Conservation (phyloP, 2,888 invertebrate species). For the Hermaeophaga mercurialis region DNA sequence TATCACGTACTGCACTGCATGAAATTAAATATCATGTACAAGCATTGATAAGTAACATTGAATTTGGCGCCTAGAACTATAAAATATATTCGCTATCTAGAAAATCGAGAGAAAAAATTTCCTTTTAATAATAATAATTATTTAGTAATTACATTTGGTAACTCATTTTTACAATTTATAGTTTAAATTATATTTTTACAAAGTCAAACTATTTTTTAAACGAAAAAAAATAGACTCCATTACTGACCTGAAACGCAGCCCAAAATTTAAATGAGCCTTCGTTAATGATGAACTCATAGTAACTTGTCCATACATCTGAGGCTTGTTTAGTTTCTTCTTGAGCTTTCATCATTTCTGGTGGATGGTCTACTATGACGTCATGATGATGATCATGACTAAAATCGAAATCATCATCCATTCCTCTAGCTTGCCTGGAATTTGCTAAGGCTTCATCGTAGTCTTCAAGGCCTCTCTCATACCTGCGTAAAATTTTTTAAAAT, state of each 20-base stretch:
- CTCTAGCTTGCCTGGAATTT: constrained; percentile 49
- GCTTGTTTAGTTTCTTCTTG: constrained; percentile 62
- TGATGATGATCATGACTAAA: constrained; percentile 60
- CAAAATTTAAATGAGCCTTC: constrained; percentile 89
- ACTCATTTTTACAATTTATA: too few species aligned
- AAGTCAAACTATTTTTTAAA: too few species aligned
- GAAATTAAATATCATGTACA: too few species aligned
- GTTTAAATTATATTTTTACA: too few species aligned
- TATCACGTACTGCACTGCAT: too few species aligned
- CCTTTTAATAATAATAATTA: too few species aligned
- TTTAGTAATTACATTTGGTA: too few species aligned
- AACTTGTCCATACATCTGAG: constrained; percentile 77
- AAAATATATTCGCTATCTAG: too few species aligned
- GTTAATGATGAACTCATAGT: constrained; percentile 86
- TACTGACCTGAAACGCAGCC: constrained; percentile 81
- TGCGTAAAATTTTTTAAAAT: constrained; percentile 20
- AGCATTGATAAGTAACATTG: too few species aligned
- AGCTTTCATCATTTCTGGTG: constrained; percentile 58
- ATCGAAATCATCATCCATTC: constrained; percentile 60
- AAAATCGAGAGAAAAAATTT: too few species aligned
- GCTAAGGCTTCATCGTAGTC: constrained; percentile 52
- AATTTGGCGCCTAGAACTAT: too few species aligned
- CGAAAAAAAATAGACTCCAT: too few species aligned
- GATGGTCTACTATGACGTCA: constrained; percentile 55
- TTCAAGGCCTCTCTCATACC: constrained; percentile 52